Percentiles rank a stretch among this genome's conserved stretches.
Evolutionary conservation across 2,888 invertebrate species (phyloP).

Genomic region (Andrena bicolor): DNA sequence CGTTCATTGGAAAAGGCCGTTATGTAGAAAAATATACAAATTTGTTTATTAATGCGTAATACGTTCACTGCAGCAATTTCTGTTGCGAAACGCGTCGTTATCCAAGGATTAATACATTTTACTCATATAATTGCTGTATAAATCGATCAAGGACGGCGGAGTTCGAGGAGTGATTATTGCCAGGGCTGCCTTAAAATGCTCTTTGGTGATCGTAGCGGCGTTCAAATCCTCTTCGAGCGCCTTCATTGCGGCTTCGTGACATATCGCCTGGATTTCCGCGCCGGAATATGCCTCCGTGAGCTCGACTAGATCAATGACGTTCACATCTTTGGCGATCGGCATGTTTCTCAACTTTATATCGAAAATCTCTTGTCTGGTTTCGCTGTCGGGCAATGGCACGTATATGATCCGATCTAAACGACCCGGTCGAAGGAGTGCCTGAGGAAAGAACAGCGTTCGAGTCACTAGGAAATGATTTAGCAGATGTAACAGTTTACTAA

Average conservation of each 20-base stretch:
- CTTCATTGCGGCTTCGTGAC: conserved; percentile 95
- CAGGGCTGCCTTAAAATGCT: conserved; percentile 92
- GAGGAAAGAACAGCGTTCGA: conserved; percentile 38
- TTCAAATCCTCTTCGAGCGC: conserved; percentile 92
- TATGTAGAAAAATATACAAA: too few relatives aligned
- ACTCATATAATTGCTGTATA: conserved; percentile 90
- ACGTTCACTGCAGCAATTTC: too few relatives aligned
- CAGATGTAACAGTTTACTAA: background rate
- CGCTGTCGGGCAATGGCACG: conserved; percentile 94
- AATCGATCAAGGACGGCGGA: conserved; percentile 88
- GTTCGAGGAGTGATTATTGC: conserved; percentile 92
- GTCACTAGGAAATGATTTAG: conserved; percentile 38
- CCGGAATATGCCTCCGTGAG: conserved; percentile 95
- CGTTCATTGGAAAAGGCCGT: too few relatives aligned
- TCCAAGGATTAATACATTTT: conserved; percentile 70
- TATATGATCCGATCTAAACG: conserved; percentile 96
- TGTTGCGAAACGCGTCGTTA: too few relatives aligned
- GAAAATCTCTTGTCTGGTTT: conserved; percentile 93
- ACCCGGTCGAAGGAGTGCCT: conserved; percentile 96
- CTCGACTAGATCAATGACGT: conserved; percentile 88
- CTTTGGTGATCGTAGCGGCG: conserved; percentile 87
- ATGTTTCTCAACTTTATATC: conserved; percentile 91
- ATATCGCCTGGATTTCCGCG: conserved; percentile 96
- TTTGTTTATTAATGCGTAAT: too few relatives aligned
- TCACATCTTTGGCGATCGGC: conserved; percentile 89